phyloP scores from a whole-genome alignment of 1,140 invertebrate genomes.

The Drosophila takahashii region DNA sequence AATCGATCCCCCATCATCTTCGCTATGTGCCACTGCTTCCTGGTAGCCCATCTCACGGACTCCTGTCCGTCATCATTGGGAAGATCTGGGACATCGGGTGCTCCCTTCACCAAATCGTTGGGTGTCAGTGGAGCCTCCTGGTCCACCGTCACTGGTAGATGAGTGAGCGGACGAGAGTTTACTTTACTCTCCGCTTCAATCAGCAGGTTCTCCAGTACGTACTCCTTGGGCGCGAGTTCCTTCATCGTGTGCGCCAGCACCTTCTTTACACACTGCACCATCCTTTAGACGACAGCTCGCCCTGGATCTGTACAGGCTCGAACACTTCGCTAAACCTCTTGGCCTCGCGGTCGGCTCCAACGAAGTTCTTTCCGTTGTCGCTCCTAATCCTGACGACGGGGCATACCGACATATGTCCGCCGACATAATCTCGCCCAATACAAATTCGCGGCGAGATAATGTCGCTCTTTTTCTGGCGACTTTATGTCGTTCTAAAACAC shows the following conservation, averaged over 20 bases:
- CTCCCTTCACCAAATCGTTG: background rate
- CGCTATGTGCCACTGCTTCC: background rate
- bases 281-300: slow-evolving; percentile 13
- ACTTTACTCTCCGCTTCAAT: slow-evolving; percentile 23
- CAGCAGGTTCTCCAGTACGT: slow-evolving; percentile 7
- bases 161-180: slow-evolving; percentile 2
- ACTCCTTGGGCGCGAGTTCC: slow-evolving; percentile 1
- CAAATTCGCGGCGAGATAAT: too few species aligned
- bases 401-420: too few species aligned
- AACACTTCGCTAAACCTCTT: slow-evolving; percentile 12
- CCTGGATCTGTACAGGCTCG: slow-evolving; percentile 11
- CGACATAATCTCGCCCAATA: too few species aligned
- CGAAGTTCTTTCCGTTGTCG: slow-evolving; percentile 16
- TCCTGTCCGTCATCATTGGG: background rate
- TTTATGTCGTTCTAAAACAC: too few species aligned
- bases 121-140: slow-evolving; percentile 3
- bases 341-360: slow-evolving; percentile 7
- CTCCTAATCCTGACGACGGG: slow-evolving; percentile 2
- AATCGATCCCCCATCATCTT: slow-evolving; percentile 9
- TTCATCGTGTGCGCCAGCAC: slow-evolving; percentile 1
- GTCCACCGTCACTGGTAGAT: slow-evolving; percentile 1
- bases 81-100: background rate
- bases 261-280: slow-evolving; percentile 2
- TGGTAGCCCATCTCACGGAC: background rate
- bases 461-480: too few species aligned